These are phyloP conservation scores for Entosphenus tridentatus DNA, from an alignment of 2,113 vertebrate genomes.

Conservation along the genomic window DNA sequence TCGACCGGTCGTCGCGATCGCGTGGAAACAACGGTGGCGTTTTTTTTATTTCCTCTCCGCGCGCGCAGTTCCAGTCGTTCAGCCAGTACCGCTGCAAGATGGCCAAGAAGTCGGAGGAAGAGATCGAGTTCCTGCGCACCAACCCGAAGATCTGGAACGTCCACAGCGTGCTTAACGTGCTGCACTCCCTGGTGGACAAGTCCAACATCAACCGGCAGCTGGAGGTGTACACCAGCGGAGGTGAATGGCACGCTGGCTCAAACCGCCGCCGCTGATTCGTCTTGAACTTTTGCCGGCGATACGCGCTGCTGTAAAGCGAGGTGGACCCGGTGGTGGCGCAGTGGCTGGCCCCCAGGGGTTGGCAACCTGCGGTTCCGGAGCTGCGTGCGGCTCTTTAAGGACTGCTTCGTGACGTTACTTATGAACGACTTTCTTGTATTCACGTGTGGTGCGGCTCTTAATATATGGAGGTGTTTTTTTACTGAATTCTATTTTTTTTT, in stretches of 20 bases:
- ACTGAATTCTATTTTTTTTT: no score
- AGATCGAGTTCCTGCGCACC: constrained; percentile 83
- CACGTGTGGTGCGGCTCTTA: no score
- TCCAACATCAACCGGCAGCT: constrained; percentile 95
- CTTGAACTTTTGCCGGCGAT: no score
- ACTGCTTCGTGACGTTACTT: no score
- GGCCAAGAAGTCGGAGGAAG: constrained; percentile 80
- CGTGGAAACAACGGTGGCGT: no score
- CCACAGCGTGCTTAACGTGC: constrained; percentile 86
- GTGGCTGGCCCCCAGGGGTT: background rate
- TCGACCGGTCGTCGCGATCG: no score
- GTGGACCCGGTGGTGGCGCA: background rate
- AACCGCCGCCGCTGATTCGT: background rate
- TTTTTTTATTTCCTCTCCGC: constrained; percentile 3
- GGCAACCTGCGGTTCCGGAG: background rate
- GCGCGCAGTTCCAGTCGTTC: constrained; percentile 75
- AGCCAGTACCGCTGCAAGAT: constrained; percentile 97
- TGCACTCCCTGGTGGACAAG: constrained; percentile 89
- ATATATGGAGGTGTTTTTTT: no score
- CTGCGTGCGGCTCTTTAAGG: no score
- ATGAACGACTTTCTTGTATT: no score
- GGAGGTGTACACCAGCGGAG: constrained; percentile 92
- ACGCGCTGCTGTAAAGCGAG: background rate
- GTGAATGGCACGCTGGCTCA: constrained; percentile 19
- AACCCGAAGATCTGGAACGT: constrained; percentile 99